Base-by-base conservation (phyloP, 2,888 invertebrate genomes). In the Protophormia terraenovae region DNA sequence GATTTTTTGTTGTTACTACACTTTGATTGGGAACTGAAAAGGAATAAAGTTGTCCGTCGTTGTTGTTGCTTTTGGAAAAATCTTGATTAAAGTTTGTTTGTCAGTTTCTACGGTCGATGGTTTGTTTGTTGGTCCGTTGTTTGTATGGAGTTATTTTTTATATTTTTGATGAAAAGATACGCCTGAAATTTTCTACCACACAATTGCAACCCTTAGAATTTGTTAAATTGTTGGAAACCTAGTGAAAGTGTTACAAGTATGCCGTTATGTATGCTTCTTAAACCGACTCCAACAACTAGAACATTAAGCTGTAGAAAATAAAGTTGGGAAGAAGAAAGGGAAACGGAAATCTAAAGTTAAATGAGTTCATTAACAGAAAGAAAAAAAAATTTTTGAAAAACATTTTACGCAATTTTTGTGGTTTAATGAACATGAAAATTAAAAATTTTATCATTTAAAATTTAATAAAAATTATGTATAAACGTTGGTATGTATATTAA, bases 291-390 rank as follows among this genome's bases (percentile, higher is more conserved):
- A 41, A 32, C 32, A 45, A 19, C 47, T 1, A 8, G 47, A 53
- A 53, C 24, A 6, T 14, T 19, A 27, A 24, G 6, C 14, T 0
- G 4, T 24, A 53, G 10, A 12, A 50, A 45, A 35, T 35, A 22
- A 14, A 6, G n/a, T 16, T 8, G 35, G 45, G 5, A 19, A 32
- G 6, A 38, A 19, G 10, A 45, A 50, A 53, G n/a, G 41, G 29
- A 79, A 71, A 38, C 50, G 35, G 47, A 76, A 82, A 53, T 47
- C 64, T 32, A 64, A 82, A 77, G 76, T 77, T 77, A 82, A 76
- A 82, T 72, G 58, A 82, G 47, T 77, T 76, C 71, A 76, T 76
- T 82, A 82, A 82, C 69, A 82, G 35, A 16, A 55, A 6, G 19
- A 64, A 66, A 22, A 12, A 24, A 41, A 60, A 60, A 22, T 3